These are phyloP conservation scores for Phalacrocorax brasilianus DNA, from an alignment of 2,113 vertebrate genomes.

Conservation along the genomic window DNA sequence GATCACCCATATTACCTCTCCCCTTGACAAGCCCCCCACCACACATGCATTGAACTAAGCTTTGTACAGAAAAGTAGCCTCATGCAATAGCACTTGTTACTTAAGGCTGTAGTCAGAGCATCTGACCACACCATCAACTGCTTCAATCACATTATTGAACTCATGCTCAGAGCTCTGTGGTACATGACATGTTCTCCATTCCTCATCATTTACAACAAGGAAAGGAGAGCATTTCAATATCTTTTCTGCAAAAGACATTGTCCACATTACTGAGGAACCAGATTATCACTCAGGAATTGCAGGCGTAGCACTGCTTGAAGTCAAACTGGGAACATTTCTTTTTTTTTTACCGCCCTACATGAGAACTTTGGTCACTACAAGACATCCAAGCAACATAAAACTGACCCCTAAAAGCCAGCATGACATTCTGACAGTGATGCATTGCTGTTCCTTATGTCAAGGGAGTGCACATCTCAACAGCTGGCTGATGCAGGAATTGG, in stretches of 20 bases:
- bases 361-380: not conserved
- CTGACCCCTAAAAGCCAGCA: not conserved
- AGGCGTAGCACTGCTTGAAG: not conserved
- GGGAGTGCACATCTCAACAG: conserved; percentile 41
- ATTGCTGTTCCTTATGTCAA: conserved; percentile 32
- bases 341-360: not conserved
- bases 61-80: not conserved
- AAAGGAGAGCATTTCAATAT: not conserved
- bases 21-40: rapidly evolving
- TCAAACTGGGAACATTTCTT: not conserved
- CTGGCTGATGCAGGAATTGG: conserved; percentile 41
- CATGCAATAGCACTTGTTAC: not conserved
- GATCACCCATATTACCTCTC: not conserved
- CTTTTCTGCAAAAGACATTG: not conserved
- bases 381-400: not conserved
- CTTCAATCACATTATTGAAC: not conserved
- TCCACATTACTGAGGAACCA: not conserved
- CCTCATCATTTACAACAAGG: not conserved
- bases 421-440: conserved; percentile 36
- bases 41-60: not conserved
- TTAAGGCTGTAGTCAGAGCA: not conserved
- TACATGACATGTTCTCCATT: not conserved
- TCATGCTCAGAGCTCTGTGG: not conserved
- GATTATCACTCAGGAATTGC: not conserved
- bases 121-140: not conserved